Evolutionary conservation across 2,113 vertebrate species (phyloP), one percentile per base, ranked within the genome.

Genomic region (Perognathus longimembris): DNA sequence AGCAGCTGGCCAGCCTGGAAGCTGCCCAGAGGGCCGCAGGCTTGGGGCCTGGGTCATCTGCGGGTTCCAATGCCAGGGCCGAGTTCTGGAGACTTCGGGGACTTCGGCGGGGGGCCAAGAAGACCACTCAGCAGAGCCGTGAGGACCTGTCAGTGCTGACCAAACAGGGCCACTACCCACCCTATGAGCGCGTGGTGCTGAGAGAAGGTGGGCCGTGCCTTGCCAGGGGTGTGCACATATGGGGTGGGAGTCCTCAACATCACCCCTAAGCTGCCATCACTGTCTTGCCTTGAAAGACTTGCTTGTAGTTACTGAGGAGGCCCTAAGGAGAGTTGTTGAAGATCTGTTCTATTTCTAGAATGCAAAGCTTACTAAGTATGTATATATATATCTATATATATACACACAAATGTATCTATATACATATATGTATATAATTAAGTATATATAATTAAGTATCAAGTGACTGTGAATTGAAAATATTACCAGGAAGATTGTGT

Each of bases 81-180:
- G 99, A 99, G 96, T 99, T 99, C 96, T 99, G 99, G 99, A 99
- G 99, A 97, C 98, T 99, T 76, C 98, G 99, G 28, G 99, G 99
- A 8, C 98, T 99, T 90, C 97, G 99, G 7, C 96, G 99, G 14
- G 99, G 99, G 28, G 98, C 99, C 94, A 99, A 99, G 97, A 99
- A 98, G 97, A 98, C 97, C 24, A 59, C 95, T 42, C 98, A 98
- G 6, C 98, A 98, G 88, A 98, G 98, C 92, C 98, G 99, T 0
- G 99, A 99, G 4, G 99, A 99, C 94, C 98, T 99, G 83, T 98
- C 99, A 0, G 98, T 98, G 40, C 98, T 99, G 95, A 99, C 99
- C 45, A 99, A 98, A 70, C 99, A 99, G 97, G 99, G 99, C 66
- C 99, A 92, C 96, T 99, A 99, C 94, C 99, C 99, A 0, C 99